These are phyloP conservation scores for Pao palembangensis DNA, from an alignment of 2,113 vertebrate species.

Conservation along the genomic window DNA sequence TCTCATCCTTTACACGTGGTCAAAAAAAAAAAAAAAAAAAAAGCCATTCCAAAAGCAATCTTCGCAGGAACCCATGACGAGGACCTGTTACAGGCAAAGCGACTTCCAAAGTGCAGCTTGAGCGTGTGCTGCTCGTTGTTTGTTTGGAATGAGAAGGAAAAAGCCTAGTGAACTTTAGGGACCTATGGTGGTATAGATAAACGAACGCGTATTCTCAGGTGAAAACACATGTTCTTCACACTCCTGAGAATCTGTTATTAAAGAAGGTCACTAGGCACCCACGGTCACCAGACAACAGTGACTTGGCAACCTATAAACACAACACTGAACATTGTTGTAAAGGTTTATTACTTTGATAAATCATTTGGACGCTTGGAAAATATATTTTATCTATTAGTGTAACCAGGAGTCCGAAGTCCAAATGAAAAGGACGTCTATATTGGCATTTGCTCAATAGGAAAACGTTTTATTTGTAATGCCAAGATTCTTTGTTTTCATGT, in stretches of 20 bases:
- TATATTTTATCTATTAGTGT: too few species aligned
- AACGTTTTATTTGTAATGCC: too few species aligned
- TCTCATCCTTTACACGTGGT: slow-evolving; percentile 11
- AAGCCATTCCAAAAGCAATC: not conserved
- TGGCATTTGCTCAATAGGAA: too few species aligned
- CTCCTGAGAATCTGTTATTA: slow-evolving; percentile 33
- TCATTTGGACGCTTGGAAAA: too few species aligned
- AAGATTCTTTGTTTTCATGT: too few species aligned
- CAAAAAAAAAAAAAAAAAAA: not conserved
- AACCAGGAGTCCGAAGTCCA: too few species aligned
- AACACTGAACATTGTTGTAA: slow-evolving; percentile 6
- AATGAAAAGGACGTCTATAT: too few species aligned
- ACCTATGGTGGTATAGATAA: too few species aligned
- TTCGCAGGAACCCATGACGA: not conserved
- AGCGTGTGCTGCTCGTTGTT: not conserved
- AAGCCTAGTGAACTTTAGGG: too few species aligned
- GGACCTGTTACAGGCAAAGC: too few species aligned
- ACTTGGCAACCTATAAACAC: slow-evolving; percentile 51
- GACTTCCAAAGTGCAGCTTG: not conserved
- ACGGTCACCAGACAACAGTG: slow-evolving; percentile 48
- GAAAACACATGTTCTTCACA: slow-evolving; percentile 17
- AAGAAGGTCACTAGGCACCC: slow-evolving; percentile 16
- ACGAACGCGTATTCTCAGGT: too few species aligned
- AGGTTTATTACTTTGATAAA: too few species aligned
- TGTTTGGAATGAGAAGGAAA: not conserved